Base-by-base conservation (phyloP, 2,113 vertebrate genomes). In the Pseudois nayaur region DNA sequence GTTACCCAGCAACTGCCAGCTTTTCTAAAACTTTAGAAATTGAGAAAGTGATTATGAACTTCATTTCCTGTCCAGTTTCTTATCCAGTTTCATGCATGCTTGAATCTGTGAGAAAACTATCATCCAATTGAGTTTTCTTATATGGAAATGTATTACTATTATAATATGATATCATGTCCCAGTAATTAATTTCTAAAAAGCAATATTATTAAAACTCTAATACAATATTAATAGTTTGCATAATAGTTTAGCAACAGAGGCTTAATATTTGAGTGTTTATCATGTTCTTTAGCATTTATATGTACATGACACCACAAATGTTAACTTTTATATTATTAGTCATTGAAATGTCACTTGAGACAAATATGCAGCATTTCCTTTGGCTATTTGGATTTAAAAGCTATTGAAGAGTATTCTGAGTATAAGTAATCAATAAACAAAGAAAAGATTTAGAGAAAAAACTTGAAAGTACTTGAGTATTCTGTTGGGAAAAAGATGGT, bases 291-390 rank as follows among this genome's bases (percentile, higher is more conserved):
- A 52, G 19, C 8, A 64, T 15, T 87, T 79, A 50, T 16, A 31
- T 89, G 31, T 33, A 13, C 14, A 40, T 57, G 6, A 31, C 1
- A 82, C 25, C 15, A n/a, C 3, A 89, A 16, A 83, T 54, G 96
- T 78, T 67, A 84, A 82, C n/a, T 85, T 23, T 76, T 71, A 85
- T 1, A 79, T 9, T 64, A 84, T 87, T 84, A 59, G n/a, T 88
- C n/a, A 74, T 95, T 88, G 81, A 79, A 81, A 67, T 36, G 92
- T 60, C 33, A 67, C 33, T 87, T 45, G 8, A 21, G 82, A 91
- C 76, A 74, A 91, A 91, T 81, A 93, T 93, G 55, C 21, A 89
- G 54, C 83, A 29, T 93, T 94, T 91, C 54, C 5, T 82, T 92
- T 92, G 25, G 19, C 21, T 85, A 50, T 57, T 64, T 96, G 50